Conservation (phyloP, 2,888 invertebrate genomes). For the Crematogaster levior region DNA sequence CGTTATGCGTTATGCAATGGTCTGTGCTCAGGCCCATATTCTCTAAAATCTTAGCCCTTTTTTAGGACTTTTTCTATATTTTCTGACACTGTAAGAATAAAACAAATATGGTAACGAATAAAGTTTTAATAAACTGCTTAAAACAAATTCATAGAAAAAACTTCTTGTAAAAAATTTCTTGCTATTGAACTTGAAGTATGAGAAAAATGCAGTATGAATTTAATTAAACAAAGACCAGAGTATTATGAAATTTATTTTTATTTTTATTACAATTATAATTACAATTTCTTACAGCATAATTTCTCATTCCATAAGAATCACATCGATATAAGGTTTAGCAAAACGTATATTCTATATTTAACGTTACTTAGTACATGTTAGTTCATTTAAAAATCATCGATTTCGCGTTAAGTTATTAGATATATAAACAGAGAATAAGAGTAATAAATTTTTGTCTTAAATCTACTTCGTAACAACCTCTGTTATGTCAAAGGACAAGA, state of each 20-base stretch:
- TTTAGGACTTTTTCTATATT: not conserved
- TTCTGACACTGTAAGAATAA: not conserved
- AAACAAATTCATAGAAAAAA: not conserved
- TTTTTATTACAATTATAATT: slow-evolving; percentile 75
- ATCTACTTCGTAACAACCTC: slow-evolving; percentile 53
- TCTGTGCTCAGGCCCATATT: no score
- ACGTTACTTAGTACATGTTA: slow-evolving; percentile 55
- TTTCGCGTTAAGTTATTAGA: slow-evolving; percentile 39
- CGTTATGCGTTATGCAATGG: no score
- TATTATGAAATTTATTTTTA: slow-evolving; percentile 80
- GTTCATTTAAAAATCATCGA: slow-evolving; percentile 53
- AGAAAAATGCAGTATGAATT: not conserved
- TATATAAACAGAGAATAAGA: slow-evolving; percentile 46
- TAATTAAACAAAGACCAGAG: not conserved
- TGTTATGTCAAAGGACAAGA: slow-evolving; percentile 19
- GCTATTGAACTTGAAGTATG: not conserved
- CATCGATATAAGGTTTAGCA: slow-evolving; percentile 68
- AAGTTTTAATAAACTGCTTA: not conserved
- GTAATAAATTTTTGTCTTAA: slow-evolving; percentile 36
- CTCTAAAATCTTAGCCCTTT: not conserved
- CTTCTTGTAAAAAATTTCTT: not conserved
- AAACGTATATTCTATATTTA: slow-evolving; percentile 52
- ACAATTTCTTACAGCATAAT: slow-evolving; percentile 70
- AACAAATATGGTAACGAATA: not conserved
- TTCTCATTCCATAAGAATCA: slow-evolving; percentile 57